phyloP scores from a whole-genome alignment of 35 echinoderm and acorn worm genomes.

The Diadema setosum region DNA sequence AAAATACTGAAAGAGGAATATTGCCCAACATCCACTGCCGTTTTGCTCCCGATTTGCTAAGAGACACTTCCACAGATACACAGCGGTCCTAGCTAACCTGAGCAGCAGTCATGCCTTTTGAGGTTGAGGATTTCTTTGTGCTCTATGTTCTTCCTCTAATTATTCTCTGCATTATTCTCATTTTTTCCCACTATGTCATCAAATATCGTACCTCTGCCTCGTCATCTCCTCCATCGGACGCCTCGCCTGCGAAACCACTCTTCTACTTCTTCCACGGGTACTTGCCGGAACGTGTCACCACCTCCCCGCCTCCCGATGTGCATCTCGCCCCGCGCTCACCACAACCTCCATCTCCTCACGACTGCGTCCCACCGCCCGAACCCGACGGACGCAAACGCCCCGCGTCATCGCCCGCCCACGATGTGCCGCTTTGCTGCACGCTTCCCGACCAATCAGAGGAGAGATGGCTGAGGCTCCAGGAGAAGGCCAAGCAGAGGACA shows the following conservation, averaged over 20 bases:
- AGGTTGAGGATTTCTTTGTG: background rate
- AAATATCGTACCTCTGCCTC: background rate
- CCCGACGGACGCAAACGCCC: too few relatives aligned
- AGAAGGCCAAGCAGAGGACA: conserved; percentile 83
- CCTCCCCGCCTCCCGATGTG: background rate
- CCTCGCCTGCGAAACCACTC: background rate
- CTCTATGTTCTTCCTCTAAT: background rate
- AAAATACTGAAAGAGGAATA: background rate
- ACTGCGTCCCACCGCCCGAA: background rate
- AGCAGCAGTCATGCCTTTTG: background rate
- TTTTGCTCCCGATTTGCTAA: background rate
- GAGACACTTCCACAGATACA: background rate
- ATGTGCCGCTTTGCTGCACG: background rate
- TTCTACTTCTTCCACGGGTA: background rate
- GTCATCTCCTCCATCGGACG: background rate
- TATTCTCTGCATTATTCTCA: background rate
- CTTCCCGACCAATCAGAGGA: conserved; percentile 69
- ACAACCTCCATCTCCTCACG: background rate
- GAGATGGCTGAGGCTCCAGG: conserved; percentile 89
- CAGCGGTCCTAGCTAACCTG: background rate
- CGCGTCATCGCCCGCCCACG: background rate
- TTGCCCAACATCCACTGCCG: background rate
- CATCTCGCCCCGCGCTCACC: background rate
- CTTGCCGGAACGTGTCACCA: background rate
- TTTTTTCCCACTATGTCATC: background rate